Percentiles rank a stretch among this genome's conserved stretches.
These are phyloP conservation scores for Helicolenus hilgendorfi DNA, from an alignment of 2,797 vertebrate genomes.

Conservation along the genomic window DNA sequence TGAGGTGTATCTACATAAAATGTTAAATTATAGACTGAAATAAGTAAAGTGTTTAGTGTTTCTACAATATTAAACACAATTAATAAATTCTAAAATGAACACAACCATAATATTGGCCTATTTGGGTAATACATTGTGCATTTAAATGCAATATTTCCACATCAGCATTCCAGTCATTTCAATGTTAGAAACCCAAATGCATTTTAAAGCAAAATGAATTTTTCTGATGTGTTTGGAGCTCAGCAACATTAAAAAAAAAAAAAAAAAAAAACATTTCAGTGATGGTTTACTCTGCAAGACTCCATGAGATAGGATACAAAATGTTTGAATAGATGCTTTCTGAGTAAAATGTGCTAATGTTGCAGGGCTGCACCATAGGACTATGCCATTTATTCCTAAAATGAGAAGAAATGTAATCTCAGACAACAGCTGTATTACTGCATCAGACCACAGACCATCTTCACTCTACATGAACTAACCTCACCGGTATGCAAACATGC, in stretches of 20 bases:
- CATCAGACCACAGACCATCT: not conserved
- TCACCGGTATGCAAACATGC: conserved; percentile 21
- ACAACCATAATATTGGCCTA: not conserved
- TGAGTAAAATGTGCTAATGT: not conserved
- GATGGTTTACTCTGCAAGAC: not conserved
- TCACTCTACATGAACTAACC: conserved; percentile 1
- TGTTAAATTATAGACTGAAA: not conserved
- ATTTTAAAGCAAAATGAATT: not conserved
- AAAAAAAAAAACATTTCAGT: not conserved
- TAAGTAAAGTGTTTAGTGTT: too few relatives aligned
- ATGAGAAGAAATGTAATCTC: not conserved
- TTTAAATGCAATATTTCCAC: not conserved
- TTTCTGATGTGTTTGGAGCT: not conserved
- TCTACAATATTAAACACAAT: not conserved
- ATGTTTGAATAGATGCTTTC: not conserved
- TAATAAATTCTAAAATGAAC: not conserved
- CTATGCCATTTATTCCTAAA: not conserved
- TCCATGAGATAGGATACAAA: not conserved
- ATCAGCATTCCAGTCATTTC: not conserved
- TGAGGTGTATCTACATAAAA: not conserved
- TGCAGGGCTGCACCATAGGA: not conserved
- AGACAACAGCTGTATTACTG: not conserved
- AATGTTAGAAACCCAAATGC: not conserved
- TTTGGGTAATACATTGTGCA: not conserved
- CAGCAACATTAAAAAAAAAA: not conserved